These are phyloP conservation scores for Acipenser ruthenus DNA, from an alignment of 2,797 vertebrate species.

Conservation along the genomic window DNA sequence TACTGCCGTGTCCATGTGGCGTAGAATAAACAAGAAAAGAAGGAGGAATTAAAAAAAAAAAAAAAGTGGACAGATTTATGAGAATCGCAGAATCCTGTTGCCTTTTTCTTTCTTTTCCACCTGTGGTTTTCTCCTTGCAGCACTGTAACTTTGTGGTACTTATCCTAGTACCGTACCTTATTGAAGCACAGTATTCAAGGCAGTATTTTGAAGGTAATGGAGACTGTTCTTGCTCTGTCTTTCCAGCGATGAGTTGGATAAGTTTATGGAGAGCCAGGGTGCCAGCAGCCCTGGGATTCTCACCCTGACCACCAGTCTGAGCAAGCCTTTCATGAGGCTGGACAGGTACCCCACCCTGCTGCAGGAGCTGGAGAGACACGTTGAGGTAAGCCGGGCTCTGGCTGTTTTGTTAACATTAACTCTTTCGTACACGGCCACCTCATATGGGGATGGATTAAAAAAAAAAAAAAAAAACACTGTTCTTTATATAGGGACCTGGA, in stretches of 20 bases:
- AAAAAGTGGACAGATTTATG: too few relatives aligned
- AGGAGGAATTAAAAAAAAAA: too few relatives aligned
- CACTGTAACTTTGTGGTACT: too few relatives aligned
- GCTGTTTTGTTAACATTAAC: background rate
- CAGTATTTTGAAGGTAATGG: background rate
- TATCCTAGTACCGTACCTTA: background rate
- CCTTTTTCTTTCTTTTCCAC: too few relatives aligned
- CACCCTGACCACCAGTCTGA: conserved; percentile 88
- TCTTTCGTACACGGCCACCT: background rate
- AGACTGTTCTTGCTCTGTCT: conserved; percentile 22
- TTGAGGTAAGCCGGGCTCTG: conserved; percentile 69
- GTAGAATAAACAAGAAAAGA: too few relatives aligned
- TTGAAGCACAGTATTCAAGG: background rate
- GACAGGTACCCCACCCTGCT: conserved; percentile 89
- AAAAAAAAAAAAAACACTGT: background rate
- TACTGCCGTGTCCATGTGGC: too few relatives aligned
- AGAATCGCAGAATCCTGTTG: too few relatives aligned
- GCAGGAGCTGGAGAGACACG: conserved; percentile 91
- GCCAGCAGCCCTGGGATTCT: conserved; percentile 77
- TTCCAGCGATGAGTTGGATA: conserved; percentile 83
- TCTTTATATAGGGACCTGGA: background rate
- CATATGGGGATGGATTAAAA: background rate
- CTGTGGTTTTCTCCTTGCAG: too few relatives aligned
- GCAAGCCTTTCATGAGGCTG: conserved; percentile 92
- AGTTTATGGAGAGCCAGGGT: conserved; percentile 94